Conservation (phyloP, 1,140 invertebrate genomes). For the Triops longicaudatus region DNA sequence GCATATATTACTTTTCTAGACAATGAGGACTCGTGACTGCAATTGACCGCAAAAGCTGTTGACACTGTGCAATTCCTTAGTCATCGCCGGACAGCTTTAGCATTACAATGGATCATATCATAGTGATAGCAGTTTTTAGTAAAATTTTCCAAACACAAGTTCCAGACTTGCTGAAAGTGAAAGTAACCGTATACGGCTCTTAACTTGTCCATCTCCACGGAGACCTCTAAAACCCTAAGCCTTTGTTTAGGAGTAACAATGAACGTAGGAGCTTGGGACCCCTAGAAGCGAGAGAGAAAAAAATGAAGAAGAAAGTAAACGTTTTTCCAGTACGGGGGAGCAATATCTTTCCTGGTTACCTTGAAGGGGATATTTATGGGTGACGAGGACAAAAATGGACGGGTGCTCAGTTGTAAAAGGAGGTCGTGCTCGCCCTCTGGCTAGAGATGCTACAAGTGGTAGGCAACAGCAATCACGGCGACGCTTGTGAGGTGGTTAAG, state of each 20-base stretch:
- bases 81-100: background rate
- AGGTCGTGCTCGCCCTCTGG: background rate
- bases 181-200: background rate
- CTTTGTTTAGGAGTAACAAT: background rate
- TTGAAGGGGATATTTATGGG: background rate
- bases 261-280: background rate
- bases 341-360: slow-evolving; percentile 11
- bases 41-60: background rate
- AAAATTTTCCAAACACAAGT: background rate
- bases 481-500: background rate
- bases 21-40: background rate
- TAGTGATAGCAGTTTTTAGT: background rate
- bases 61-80: background rate
- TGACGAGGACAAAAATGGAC: slow-evolving; percentile 1
- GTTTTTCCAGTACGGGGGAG: background rate
- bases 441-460: background rate
- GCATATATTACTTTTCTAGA: background rate
- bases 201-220: background rate
- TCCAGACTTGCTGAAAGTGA: background rate
- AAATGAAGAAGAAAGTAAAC: background rate
- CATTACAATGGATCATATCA: too few relatives aligned
- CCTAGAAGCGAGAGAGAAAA: background rate
- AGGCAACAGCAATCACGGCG: background rate
- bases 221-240: background rate
- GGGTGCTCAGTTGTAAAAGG: background rate